Percentiles rank a stretch among this genome's conserved stretches.
Evolutionary conservation across 2,888 invertebrate genomes (phyloP).

Genomic region (Apodemia zela): DNA sequence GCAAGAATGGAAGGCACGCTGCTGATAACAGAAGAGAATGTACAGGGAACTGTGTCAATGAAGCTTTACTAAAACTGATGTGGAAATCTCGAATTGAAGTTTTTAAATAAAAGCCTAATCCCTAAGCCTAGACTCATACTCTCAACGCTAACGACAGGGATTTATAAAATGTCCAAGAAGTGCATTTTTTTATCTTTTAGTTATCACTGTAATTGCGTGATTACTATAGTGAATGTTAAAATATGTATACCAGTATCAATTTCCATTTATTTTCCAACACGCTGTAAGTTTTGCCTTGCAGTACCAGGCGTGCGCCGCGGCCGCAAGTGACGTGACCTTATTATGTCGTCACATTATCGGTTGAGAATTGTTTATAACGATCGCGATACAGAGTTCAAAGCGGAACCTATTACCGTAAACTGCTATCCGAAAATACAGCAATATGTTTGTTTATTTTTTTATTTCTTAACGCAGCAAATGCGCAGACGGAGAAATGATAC

Average conservation of each 20-base stretch:
- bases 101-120: too few species aligned
- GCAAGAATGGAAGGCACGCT: too few species aligned
- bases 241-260: not conserved
- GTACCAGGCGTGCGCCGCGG: slow-evolving; percentile 38
- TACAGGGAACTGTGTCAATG: too few species aligned
- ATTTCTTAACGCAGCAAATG: too few species aligned
- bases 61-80: too few species aligned
- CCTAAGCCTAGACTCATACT: too few species aligned
- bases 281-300: slow-evolving; percentile 36
- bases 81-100: too few species aligned
- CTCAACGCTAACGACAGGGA: too few species aligned
- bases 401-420: not conserved
- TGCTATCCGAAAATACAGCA: not conserved
- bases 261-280: slow-evolving; percentile 4
- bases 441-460: too few species aligned
- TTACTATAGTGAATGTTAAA: not conserved
- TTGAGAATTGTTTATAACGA: not conserved
- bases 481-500: too few species aligned
- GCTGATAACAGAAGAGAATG: too few species aligned
- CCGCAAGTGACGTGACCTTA: slow-evolving; percentile 25
- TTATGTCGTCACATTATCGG: slow-evolving; percentile 21
- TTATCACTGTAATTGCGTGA: not conserved
- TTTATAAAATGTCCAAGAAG: not conserved
- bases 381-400: not conserved
- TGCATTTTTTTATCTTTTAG: not conserved